Evolutionary conservation across 2,113 vertebrate genomes (phyloP).

Genomic region (Solenodon paradoxus): DNA sequence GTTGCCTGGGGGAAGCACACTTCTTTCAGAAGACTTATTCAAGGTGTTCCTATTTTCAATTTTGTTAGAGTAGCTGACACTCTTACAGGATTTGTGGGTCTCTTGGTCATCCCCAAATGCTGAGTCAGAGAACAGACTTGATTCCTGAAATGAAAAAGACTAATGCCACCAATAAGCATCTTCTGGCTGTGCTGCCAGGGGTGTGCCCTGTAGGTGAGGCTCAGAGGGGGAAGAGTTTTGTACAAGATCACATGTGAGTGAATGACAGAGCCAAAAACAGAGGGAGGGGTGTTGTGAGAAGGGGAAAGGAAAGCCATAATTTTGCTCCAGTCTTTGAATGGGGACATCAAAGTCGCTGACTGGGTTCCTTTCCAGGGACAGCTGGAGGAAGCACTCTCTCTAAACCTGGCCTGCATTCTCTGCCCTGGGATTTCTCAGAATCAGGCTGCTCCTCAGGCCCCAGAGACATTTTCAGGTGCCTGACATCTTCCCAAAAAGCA

Average conservation of each 20-base stretch:
- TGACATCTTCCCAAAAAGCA: not conserved
- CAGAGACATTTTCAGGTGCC: not conserved
- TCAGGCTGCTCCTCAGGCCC: not conserved
- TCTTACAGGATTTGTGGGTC: not conserved
- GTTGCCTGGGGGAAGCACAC: not conserved
- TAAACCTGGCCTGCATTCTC: not conserved
- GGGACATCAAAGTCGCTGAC: not conserved
- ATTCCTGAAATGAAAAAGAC: not conserved
- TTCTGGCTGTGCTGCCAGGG: not conserved
- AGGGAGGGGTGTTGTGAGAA: not conserved
- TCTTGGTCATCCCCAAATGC: not conserved
- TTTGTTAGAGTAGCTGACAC: not conserved
- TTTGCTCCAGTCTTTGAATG: not conserved
- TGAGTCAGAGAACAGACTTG: not conserved
- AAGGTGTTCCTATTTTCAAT: not conserved
- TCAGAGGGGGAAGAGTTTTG: not conserved
- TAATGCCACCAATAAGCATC: not conserved
- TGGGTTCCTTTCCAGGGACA: not conserved
- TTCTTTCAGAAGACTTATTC: not conserved
- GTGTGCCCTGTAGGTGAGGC: not conserved
- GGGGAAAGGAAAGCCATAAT: not conserved
- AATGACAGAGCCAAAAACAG: not conserved
- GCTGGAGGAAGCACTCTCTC: not conserved
- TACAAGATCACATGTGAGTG: not conserved
- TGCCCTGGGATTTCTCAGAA: not conserved